Base-by-base conservation (phyloP, 2,113 vertebrate species). In the Smithornis capensis region DNA sequence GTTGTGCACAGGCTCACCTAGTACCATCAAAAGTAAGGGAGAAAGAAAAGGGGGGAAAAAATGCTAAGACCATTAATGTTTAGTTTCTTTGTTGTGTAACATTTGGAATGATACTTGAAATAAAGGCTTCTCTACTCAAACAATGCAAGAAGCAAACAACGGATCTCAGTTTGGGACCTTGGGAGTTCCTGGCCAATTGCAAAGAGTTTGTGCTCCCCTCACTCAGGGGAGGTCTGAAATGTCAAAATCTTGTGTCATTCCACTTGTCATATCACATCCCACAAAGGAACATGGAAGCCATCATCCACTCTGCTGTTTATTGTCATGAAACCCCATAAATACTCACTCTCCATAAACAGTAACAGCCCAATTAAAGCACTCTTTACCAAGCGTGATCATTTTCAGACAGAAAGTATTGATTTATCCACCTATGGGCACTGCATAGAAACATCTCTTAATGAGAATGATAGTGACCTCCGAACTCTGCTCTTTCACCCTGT, bases 371-470 rank as follows among this genome's bases (percentile, higher is more conserved):
- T 98, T 97, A 98, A 97, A 98, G 97, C 76, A 76, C 90, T 97
- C 94, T 98, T 97, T 96, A 95, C 90, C 79, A 96, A 97, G 89
- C 27, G 96, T 96, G 97, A 97, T 97, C 96, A 97, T 96, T 96
- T 97, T 97, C 94, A 96, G 95, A 95, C 94, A 97, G 97, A 97
- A 97, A 96, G 93, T 98, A 98, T 98, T 95, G 96, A 98, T 97
- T 96, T 94, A 83, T 94, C 95, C 95, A 96, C 96, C 97, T 96
- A 96, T 95, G 94, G 92, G 89, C 90, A 95, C 95, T 93, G 96
- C 94, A 94, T 96, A 97, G 98, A 98, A 97, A 95, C 90, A 96
- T 97, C 95, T 94, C 97, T 97, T 98, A 98, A 98, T 96, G 97
- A 98, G 96, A 98, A 98, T 96, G 89, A 96, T 95, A 97, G 95